Evolutionary conservation across 1,140 invertebrate genomes (phyloP).

Genomic region (Aphaenogaster rudis): DNA sequence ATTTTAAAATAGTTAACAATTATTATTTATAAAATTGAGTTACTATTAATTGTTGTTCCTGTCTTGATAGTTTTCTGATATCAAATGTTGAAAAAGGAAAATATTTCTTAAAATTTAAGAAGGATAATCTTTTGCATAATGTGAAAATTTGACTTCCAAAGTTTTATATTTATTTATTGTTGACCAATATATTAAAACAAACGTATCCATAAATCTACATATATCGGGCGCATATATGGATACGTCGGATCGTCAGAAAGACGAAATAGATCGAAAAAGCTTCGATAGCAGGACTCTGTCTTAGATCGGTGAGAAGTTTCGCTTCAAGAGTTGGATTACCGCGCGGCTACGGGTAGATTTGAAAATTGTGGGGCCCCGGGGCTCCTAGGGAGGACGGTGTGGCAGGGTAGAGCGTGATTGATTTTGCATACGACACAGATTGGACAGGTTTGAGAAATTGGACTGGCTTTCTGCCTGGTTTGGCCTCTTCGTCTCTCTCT

Average conservation of each 20-base stretch:
- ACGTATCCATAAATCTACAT: neutral
- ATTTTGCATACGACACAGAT: constrained; percentile 88
- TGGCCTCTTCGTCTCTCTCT: constrained; percentile 68
- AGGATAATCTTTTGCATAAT: neutral
- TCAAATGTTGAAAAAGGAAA: neutral
- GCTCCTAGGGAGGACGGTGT: constrained; percentile 42
- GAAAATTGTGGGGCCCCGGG: constrained; percentile 79
- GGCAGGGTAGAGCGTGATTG: constrained; percentile 83
- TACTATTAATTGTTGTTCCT: neutral
- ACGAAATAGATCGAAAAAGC: constrained; percentile 67
- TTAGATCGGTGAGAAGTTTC: constrained; percentile 74
- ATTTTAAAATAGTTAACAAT: neutral
- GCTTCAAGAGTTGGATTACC: constrained; percentile 78
- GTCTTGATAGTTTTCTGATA: neutral
- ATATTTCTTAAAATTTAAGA: neutral
- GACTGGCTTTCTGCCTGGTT: constrained; percentile 82
- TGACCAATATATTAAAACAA: neutral
- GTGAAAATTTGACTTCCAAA: neutral
- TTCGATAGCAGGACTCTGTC: constrained; percentile 47
- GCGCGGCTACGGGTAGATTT: constrained; percentile 80
- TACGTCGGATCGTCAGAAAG: constrained; percentile 32
- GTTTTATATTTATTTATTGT: neutral
- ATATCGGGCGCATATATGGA: neutral
- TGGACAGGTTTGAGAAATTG: constrained; percentile 88
- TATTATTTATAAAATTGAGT: neutral